Evolutionary conservation across 2,113 vertebrate genomes (phyloP), one percentile per base, ranked within the genome.

Genomic region (Chionodraco myersi): DNA sequence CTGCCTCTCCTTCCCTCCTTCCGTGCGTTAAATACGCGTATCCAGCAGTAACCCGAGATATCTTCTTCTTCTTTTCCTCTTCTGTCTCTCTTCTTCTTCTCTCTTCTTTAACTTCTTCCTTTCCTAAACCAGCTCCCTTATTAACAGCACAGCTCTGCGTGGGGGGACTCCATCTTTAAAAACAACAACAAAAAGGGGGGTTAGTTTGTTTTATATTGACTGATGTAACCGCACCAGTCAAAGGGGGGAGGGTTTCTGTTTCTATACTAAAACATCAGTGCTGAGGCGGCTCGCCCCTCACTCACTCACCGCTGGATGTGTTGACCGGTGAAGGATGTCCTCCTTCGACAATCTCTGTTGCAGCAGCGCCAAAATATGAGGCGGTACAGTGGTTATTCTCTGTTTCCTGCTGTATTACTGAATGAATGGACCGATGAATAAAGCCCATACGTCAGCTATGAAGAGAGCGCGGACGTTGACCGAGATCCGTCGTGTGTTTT

Each of bases 121-220:
- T 45, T 5, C 73, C 53, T 41, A 10, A 72, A 72, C 23, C 59
- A 78, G 79, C 74, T 6, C 36, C 72, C 23, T 53, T 58, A 47
- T 75, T 80, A 89, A 73, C 83, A 88, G 77, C 36, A 23, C 3
- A 44, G 65, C 26, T 80, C 45, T 77, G 64, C 72, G 53, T 16
- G 56, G 11, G 67, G 64, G 48, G 82, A 71, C 82, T 87, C 85
- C 86, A 80, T 92, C 82, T 87, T 91, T 86, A 83, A 87, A 61
- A 88, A 79, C 53, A 81, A 70, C 61, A 76, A 74, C 59, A 84
- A 41, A 74, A 65, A 49, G 23, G 23, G 18, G 57, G 53, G 56
- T 58, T 53, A 69, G 77, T 77, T 75, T 77, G 51, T 52, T 71
- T 76, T 70, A 21, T 34, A 41, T 34, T 54, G n/a, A 47, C 4